Percentiles rank a stretch among this genome's conserved stretches.
phyloP scores from a whole-genome alignment of 2,797 vertebrate species.

The Eleutherodactylus coqui region DNA sequence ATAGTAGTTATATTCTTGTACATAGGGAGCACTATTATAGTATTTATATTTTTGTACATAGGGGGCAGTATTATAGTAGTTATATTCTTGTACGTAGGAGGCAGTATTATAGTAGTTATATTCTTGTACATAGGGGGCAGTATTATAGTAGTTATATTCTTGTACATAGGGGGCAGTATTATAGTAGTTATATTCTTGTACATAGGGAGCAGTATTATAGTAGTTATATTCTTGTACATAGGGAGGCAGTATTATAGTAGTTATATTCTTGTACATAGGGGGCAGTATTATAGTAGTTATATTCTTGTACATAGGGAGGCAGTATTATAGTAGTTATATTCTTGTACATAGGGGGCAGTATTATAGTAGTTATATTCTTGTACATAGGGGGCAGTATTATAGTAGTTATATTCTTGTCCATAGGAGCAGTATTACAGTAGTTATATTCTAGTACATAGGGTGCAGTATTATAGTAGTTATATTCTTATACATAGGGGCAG shows the following conservation, averaged over 20 bases:
- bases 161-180: background rate
- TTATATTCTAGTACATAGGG: background rate
- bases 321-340: conserved; percentile 16
- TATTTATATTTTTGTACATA: no score
- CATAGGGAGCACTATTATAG: no score
- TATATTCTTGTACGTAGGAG: background rate
- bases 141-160: conserved; percentile 10
- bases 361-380: conserved; percentile 12
- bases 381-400: conserved; percentile 5
- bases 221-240: conserved; percentile 12
- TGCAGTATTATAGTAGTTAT: background rate
- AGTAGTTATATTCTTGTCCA: conserved; percentile 6
- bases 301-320: background rate
- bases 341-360: background rate
- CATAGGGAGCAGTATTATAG: background rate
- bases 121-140: background rate
- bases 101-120: conserved; percentile 4
- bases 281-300: conserved; percentile 8
- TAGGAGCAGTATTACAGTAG: conserved; percentile 5
- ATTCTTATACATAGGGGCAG: conserved; percentile 1
- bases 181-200: conserved; percentile 13
- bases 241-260: conserved; percentile 7
- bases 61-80: background rate
- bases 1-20: no score
- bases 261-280: conserved; percentile 3